Percentiles rank a stretch among this genome's conserved stretches.
Evolutionary conservation across 1,140 invertebrate genomes (phyloP).

Genomic region (Rhizoglyphus robini): DNA sequence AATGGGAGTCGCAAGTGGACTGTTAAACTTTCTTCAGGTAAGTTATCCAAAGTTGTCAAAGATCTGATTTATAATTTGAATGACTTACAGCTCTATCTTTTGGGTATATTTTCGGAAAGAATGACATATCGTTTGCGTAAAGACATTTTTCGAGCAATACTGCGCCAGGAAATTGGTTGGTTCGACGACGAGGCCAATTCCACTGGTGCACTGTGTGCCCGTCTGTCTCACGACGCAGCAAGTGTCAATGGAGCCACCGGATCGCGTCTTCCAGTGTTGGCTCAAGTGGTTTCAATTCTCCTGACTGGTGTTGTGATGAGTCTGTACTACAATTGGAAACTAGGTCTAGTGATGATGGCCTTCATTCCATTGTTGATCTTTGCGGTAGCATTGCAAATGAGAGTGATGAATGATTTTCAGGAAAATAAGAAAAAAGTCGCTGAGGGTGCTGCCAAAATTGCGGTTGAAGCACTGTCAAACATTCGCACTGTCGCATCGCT

Average conservation of each 20-base stretch:
- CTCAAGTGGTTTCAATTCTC: conserved; percentile 61
- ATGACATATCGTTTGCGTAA: conserved; percentile 51
- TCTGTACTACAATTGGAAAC: conserved; percentile 62
- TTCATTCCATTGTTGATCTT: conserved; percentile 63
- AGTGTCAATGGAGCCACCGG: conserved; percentile 72
- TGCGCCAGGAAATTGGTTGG: conserved; percentile 60
- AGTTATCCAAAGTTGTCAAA: conserved; percentile 30
- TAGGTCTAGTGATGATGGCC: conserved; percentile 57
- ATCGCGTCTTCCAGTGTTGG: conserved; percentile 55
- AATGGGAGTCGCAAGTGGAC: conserved; percentile 47
- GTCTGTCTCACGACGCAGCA: conserved; percentile 60
- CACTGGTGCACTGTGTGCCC: conserved; percentile 58
- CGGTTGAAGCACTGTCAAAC: conserved; percentile 41
- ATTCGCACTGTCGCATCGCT: conserved; percentile 42
- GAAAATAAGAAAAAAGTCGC: conserved; percentile 44
- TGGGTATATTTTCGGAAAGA: conserved; percentile 56
- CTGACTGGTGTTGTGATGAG: conserved; percentile 52
- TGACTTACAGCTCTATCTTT: conserved; percentile 43
- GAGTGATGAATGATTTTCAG: conserved; percentile 48
- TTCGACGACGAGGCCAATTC: conserved; percentile 60
- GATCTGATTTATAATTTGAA: not conserved
- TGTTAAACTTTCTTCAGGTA: conserved; percentile 44
- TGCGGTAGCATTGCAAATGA: conserved; percentile 59
- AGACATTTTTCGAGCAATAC: conserved; percentile 52
- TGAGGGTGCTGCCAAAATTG: conserved; percentile 31